Conservation (phyloP, 2,797 vertebrate species). For the Phalanger gymnotis region DNA sequence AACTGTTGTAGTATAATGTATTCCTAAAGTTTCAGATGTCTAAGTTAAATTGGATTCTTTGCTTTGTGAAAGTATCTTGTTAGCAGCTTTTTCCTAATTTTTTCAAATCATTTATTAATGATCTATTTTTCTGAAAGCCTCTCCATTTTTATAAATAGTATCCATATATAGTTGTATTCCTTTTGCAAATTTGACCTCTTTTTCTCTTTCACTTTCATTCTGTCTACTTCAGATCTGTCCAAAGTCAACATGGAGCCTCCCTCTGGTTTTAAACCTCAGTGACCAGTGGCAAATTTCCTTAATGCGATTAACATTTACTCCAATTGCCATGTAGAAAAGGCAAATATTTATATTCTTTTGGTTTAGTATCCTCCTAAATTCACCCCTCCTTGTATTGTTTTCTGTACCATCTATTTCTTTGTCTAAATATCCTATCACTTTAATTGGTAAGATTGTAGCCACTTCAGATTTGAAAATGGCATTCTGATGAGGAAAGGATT, state of each 20-base stretch:
- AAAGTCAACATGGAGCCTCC: background rate
- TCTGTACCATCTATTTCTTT: background rate
- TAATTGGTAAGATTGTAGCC: background rate
- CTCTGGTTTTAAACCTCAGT: background rate
- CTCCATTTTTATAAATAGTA: background rate
- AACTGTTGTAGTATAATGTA: background rate
- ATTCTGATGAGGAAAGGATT: background rate
- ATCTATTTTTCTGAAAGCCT: slow-evolving; percentile 1
- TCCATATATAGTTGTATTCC: background rate
- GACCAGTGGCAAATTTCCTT: background rate
- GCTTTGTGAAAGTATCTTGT: background rate
- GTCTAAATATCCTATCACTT: background rate
- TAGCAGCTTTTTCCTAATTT: background rate
- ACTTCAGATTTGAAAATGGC: background rate
- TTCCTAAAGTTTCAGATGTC: background rate
- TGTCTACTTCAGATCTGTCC: background rate
- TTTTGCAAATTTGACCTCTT: background rate
- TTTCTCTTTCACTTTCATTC: background rate
- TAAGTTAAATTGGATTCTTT: slow-evolving; percentile 12
- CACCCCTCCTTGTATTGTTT: background rate
- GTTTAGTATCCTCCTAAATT: background rate
- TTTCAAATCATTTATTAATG: background rate
- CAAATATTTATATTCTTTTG: background rate
- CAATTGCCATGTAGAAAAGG: background rate
- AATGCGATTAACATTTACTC: background rate